A percentile compares a stretch with the other conserved stretches of the same genome.
Conservation (phyloP, 2,888 invertebrate species). For the Epinotia bilunana region DNA sequence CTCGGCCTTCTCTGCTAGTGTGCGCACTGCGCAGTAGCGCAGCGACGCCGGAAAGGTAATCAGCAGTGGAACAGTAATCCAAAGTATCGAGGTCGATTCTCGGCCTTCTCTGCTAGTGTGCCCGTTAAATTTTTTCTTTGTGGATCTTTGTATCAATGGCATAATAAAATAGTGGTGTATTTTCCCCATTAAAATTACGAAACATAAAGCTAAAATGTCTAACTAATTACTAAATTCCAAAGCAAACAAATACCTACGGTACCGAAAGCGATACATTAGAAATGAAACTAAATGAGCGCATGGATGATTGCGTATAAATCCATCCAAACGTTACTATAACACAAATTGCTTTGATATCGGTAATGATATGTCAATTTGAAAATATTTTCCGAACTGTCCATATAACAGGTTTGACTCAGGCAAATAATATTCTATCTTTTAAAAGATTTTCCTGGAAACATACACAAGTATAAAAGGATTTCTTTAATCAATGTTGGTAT, state of each 20-base stretch:
- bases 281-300: constrained; percentile 54
- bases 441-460: constrained; percentile 10
- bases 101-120: too few relatives aligned
- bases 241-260: constrained; percentile 47
- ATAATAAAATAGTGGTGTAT: too few relatives aligned
- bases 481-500: too few relatives aligned
- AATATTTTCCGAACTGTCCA: constrained; percentile 13
- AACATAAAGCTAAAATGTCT: neutral
- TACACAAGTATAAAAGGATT: neutral
- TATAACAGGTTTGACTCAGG: constrained; percentile 14
- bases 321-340: constrained; percentile 30
- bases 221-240: constrained; percentile 55
- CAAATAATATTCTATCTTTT: constrained; percentile 26
- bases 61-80: too few relatives aligned
- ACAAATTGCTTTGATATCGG: constrained; percentile 33
- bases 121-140: too few relatives aligned
- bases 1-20: too few relatives aligned
- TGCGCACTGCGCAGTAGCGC: too few relatives aligned
- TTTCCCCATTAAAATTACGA: too few relatives aligned
- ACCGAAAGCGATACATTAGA: constrained; percentile 66
- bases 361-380: constrained; percentile 36
- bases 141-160: too few relatives aligned
- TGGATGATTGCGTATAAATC: constrained; percentile 48
- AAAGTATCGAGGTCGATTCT: too few relatives aligned
- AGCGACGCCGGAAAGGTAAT: too few relatives aligned